phyloP scores from a whole-genome alignment of 1,140 invertebrate species.

The Onthophagus taurus region DNA sequence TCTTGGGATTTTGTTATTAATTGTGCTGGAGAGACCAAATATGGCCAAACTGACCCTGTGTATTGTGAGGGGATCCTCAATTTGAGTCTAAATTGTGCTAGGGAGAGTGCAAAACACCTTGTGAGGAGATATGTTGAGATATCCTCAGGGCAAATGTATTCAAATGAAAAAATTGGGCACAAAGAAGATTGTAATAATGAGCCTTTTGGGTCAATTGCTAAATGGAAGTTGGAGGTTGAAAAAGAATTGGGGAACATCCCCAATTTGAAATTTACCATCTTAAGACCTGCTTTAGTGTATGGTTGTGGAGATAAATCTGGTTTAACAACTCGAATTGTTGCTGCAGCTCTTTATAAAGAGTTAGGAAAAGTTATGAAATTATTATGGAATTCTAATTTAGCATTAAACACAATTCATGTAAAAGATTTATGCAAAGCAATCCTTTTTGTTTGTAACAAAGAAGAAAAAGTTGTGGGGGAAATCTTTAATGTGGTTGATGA shows the following conservation, averaged over 20 bases:
- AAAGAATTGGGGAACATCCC: slow-evolving; percentile 57
- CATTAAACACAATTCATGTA: slow-evolving; percentile 83
- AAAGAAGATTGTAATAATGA: slow-evolving; percentile 66
- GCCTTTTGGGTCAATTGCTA: slow-evolving; percentile 75
- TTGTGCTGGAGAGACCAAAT: slow-evolving; percentile 83
- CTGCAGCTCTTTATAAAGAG: slow-evolving; percentile 81
- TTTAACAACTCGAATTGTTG: slow-evolving; percentile 70
- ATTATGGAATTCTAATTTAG: slow-evolving; percentile 74
- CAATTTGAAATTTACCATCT: slow-evolving; percentile 65
- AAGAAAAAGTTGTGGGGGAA: slow-evolving; percentile 38
- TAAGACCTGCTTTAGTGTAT: slow-evolving; percentile 80
- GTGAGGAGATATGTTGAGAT: slow-evolving; percentile 72
- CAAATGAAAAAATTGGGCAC: slow-evolving; percentile 65
- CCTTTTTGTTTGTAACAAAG: slow-evolving; percentile 53
- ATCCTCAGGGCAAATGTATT: slow-evolving; percentile 71
- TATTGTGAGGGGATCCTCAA: slow-evolving; percentile 84
- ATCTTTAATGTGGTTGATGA: slow-evolving; percentile 77
- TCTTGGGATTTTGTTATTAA: slow-evolving; percentile 76
- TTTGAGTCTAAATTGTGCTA: slow-evolving; percentile 73
- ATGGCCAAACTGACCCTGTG: slow-evolving; percentile 76
- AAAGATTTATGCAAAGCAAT: slow-evolving; percentile 70
- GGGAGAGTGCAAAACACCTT: slow-evolving; percentile 57
- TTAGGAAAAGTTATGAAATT: slow-evolving; percentile 84
- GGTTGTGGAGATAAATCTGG: slow-evolving; percentile 73
- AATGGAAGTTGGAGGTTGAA: slow-evolving; percentile 70